phyloP scores from a whole-genome alignment of 2,888 invertebrate species.

The Meloe dianella region DNA sequence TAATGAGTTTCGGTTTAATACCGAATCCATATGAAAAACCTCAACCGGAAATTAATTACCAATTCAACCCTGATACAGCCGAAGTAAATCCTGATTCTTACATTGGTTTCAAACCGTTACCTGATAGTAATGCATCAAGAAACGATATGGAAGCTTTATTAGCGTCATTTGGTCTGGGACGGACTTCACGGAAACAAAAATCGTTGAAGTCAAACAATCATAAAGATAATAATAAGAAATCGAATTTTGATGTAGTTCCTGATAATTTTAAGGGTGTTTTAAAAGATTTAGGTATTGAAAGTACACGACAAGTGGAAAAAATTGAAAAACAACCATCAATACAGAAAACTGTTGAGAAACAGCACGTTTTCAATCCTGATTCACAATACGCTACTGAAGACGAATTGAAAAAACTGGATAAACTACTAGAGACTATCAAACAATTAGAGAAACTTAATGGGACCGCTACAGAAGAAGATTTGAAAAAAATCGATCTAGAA shows the following conservation, averaged over 20 bases:
- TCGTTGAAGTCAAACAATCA: slow-evolving; percentile 35
- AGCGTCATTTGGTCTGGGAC: slow-evolving; percentile 54
- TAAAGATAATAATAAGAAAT: slow-evolving; percentile 24
- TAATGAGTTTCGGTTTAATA: slow-evolving; percentile 60
- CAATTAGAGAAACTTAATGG: slow-evolving; percentile 57
- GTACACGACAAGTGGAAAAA: slow-evolving; percentile 31
- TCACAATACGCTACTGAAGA: slow-evolving; percentile 57
- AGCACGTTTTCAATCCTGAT: slow-evolving; percentile 53
- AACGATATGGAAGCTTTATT: slow-evolving; percentile 56
- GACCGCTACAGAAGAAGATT: slow-evolving; percentile 57
- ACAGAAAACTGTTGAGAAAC: slow-evolving; percentile 34
- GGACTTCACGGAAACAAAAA: slow-evolving; percentile 42
- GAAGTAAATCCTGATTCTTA: slow-evolving; percentile 54
- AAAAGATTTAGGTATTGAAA: slow-evolving; percentile 52
- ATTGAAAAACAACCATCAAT: slow-evolving; percentile 15
- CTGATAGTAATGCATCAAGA: slow-evolving; percentile 48
- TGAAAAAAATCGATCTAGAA: slow-evolving; percentile 56
- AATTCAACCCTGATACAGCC: slow-evolving; percentile 45
- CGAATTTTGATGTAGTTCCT: slow-evolving; percentile 55
- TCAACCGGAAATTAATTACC: slow-evolving; percentile 12
- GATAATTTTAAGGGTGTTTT: slow-evolving; percentile 52
- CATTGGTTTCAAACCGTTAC: slow-evolving; percentile 57
- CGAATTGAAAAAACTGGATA: slow-evolving; percentile 61
- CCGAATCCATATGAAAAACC: slow-evolving; percentile 46
- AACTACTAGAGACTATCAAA: slow-evolving; percentile 61